A percentile compares a stretch with the other conserved stretches of the same genome.
phyloP scores from a whole-genome alignment of 2,888 invertebrate species.

The Candidula unifasciata region DNA sequence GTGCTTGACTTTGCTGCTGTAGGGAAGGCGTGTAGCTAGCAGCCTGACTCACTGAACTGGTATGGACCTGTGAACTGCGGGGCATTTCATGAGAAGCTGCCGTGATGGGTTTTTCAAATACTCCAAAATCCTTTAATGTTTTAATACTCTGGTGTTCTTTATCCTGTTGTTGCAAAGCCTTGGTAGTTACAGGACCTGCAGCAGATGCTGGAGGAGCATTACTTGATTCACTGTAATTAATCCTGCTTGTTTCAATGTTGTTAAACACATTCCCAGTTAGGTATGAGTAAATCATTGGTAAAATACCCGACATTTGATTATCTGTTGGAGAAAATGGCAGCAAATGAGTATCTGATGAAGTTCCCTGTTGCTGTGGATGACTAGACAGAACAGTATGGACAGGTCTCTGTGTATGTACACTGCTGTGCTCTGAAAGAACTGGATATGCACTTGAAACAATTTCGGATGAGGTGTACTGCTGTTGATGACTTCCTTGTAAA shows the following conservation, averaged over 20 bases:
- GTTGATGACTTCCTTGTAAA: neutral
- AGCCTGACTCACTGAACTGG: neutral
- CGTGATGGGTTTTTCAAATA: neutral
- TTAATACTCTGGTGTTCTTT: too few species aligned
- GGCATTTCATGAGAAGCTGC: neutral
- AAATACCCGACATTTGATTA: neutral
- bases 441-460: neutral
- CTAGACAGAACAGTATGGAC: neutral
- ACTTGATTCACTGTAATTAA: neutral
- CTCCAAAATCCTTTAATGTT: neutral
- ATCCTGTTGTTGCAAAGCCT: neutral
- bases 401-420: neutral
- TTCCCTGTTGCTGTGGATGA: neutral
- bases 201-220: neutral
- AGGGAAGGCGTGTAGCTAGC: neutral
- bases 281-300: neutral
- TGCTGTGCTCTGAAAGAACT: neutral
- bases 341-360: neutral
- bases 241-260: neutral
- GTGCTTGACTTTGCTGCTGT: neutral
- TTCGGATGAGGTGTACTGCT: neutral
- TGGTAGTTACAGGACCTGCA: neutral
- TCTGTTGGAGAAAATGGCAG: slow-evolving; percentile 1
- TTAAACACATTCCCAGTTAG: neutral
- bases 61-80: neutral